phyloP scores from a whole-genome alignment of 1,140 invertebrate genomes.

The Halictus rubicundus region DNA sequence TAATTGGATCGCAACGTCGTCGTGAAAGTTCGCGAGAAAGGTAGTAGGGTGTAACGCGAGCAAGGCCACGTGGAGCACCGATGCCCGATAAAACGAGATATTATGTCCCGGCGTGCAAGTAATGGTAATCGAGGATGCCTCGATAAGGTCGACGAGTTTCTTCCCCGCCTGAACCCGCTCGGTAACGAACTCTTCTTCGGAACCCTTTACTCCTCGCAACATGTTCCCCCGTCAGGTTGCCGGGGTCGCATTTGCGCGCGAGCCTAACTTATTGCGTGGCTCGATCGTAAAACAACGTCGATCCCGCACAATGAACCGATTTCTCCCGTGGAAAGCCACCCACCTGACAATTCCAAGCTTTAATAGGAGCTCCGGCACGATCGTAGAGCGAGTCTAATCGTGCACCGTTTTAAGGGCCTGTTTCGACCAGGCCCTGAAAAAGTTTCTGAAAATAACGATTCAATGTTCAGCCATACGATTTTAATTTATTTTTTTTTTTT shows the following conservation, averaged over 20 bases:
- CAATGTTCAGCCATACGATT: no score
- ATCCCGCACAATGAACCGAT: slow-evolving; percentile 45
- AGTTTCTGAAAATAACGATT: no score
- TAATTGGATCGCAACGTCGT: slow-evolving; percentile 36
- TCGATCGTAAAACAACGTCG: slow-evolving; percentile 47
- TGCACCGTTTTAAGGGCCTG: no score
- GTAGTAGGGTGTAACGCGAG: slow-evolving; percentile 1
- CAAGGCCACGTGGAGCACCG: slow-evolving; percentile 15
- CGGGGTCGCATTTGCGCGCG: slow-evolving; percentile 19
- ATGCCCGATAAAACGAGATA: slow-evolving; percentile 48
- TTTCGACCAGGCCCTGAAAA: no score
- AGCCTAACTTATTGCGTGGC: slow-evolving; percentile 29
- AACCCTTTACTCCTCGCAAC: slow-evolving; percentile 17
- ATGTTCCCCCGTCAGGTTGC: slow-evolving; percentile 21
- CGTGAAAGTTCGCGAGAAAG: slow-evolving; percentile 6
- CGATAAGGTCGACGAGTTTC: slow-evolving; percentile 43
- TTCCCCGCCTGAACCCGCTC: slow-evolving; percentile 13
- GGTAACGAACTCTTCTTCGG: slow-evolving; percentile 38
- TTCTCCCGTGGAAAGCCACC: slow-evolving; percentile 8
- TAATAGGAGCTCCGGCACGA: no score
- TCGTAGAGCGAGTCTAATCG: no score
- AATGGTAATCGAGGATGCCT: slow-evolving; percentile 48
- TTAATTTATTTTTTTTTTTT: no score
- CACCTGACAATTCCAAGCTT: no score
- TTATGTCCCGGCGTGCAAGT: slow-evolving; percentile 23